Percentiles rank a stretch among this genome's conserved stretches.
phyloP scores from a whole-genome alignment of 2,113 vertebrate species.

The Psilopsiagon aymara region DNA sequence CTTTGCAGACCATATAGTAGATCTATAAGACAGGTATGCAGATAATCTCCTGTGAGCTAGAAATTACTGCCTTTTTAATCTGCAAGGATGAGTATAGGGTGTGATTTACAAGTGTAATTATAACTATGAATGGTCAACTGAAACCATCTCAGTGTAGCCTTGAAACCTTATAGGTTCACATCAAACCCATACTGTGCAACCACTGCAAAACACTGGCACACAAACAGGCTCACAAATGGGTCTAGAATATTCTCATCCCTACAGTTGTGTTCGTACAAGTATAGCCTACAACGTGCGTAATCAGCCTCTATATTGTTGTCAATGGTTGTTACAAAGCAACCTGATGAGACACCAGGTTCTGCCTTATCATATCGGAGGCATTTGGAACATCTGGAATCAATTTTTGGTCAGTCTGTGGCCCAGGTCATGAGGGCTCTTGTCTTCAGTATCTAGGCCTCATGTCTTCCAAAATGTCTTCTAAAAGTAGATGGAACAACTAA shows the following conservation, averaged over 20 bases:
- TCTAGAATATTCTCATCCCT: neutral
- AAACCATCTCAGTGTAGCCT: neutral
- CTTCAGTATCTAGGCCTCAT: neutral
- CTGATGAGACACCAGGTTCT: neutral
- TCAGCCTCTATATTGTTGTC: neutral
- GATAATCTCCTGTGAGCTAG: neutral
- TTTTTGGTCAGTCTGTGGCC: neutral
- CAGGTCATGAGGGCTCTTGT: neutral
- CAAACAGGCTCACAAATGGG: neutral
- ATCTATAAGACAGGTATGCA: neutral
- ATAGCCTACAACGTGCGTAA: neutral
- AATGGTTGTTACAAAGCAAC: neutral
- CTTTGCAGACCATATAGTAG: neutral
- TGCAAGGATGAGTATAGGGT: neutral
- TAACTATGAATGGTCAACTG: neutral
- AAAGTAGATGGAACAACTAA: constrained; percentile 13
- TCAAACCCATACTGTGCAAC: neutral
- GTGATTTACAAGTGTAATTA: neutral
- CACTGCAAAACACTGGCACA: neutral
- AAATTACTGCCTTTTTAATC: neutral
- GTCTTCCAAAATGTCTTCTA: constrained; percentile 26
- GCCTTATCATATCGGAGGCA: constrained; percentile 16
- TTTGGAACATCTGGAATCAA: neutral
- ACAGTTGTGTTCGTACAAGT: neutral
- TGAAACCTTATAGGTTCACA: neutral